phyloP scores from a whole-genome alignment of 2,113 vertebrate species.

The Nannospalax galili region DNA sequence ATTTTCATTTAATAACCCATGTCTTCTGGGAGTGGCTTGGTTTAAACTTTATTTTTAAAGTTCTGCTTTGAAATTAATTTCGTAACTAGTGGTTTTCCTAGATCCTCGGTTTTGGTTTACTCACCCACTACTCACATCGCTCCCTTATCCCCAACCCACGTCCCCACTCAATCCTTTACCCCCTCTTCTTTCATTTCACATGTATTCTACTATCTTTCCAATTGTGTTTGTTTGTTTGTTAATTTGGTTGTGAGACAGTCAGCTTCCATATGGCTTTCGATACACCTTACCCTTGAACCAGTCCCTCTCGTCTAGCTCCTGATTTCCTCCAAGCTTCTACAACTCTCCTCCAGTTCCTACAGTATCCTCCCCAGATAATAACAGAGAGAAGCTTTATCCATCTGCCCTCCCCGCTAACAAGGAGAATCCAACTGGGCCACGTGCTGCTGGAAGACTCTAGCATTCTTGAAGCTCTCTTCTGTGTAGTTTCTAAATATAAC shows the following conservation, averaged over 20 bases:
- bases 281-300: no score
- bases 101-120: background rate
- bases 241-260: background rate
- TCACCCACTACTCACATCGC: no score
- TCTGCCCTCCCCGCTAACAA: background rate
- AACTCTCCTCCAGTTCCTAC: background rate
- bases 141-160: no score
- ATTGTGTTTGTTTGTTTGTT: no score
- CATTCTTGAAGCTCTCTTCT: background rate
- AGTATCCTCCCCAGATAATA: background rate
- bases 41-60: background rate
- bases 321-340: no score
- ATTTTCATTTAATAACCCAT: background rate
- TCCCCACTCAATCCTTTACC: background rate
- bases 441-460: background rate
- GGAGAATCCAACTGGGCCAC: conserved; percentile 24
- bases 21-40: background rate
- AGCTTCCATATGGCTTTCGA: background rate
- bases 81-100: background rate
- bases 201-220: background rate
- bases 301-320: background rate
- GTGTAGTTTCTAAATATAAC: conserved; percentile 72
- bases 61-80: background rate
- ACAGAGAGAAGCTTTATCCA: background rate
- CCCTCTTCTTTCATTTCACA: no score